Evolutionary conservation across 1,140 invertebrate genomes (phyloP), one percentile per base, ranked within the genome.

Genomic region (Musca vetustissima): DNA sequence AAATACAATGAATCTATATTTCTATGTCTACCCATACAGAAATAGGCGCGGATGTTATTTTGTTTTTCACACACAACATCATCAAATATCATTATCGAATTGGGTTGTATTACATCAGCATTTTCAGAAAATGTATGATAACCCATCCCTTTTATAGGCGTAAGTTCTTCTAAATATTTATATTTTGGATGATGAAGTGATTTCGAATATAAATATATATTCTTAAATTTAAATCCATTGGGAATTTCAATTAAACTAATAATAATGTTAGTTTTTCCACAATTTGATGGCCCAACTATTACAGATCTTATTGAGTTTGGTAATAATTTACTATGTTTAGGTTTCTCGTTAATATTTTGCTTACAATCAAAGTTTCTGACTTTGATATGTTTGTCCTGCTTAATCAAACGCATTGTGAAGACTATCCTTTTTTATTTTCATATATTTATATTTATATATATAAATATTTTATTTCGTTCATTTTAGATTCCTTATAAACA

Each of bases 1-100:
- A 83, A 67, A 74, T 79, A 84, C 68, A 83, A 83, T 69, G 71
- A 71, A 72, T 83, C 80, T 17, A 80, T 71, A 28, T 73, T 25
- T 25, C 75, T 74, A 76, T 82, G 78, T 48, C 79, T 49, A 3
- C 75, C 77, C 74, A 80, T 79, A 65, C 72, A 70, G 73, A 82
- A 83, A 71, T 79, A 82, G 36, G 74, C 61, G 65, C 74, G 67
- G 0, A 82, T 73, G 36, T 71, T 74, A 22, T 73, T 59, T 69
- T 80, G 74, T 64, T 79, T 74, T 28, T 77, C 74, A 36, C 75
- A 76, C 8, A 74, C 69, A 24, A 83, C 71, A 73, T 83, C 79
- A 73, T 83, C 80, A 71, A 82, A 82, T 47, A 82, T 79, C 24
- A 82, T 73, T n/a, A 82, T 70, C 2, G 75, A 79, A 72, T 73